These are phyloP conservation scores for Megaceryle maxima DNA, from an alignment of 2,113 vertebrate genomes.

Conservation along the genomic window DNA sequence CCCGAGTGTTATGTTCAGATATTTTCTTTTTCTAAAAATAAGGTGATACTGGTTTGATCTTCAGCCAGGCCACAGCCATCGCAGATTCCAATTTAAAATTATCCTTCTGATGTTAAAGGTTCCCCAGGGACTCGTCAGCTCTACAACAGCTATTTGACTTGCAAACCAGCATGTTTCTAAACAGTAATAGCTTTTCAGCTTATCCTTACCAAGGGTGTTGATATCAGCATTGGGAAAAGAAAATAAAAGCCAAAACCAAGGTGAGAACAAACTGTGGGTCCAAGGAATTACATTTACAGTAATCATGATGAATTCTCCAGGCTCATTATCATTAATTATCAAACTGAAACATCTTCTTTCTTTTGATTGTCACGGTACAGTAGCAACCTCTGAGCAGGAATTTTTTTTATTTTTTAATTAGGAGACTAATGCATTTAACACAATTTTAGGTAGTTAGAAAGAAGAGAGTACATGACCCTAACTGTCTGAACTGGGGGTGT, in stretches of 20 bases:
- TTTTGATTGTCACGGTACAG: not conserved
- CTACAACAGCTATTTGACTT: not conserved
- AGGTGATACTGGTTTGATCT: not conserved
- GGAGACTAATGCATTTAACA: not conserved
- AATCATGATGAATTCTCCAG: not conserved
- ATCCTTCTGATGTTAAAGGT: not conserved
- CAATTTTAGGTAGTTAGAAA: not conserved
- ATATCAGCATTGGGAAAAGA: not conserved
- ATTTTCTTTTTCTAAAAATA: not conserved
- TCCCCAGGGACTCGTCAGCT: not conserved
- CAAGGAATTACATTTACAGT: not conserved
- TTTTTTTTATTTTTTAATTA: not conserved
- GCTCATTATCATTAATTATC: not conserved
- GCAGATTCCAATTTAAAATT: not conserved
- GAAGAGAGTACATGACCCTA: not conserved
- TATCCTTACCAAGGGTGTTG: not conserved
- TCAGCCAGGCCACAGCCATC: not conserved
- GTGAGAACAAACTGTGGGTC: not conserved
- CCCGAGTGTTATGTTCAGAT: not conserved
- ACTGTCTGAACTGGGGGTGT: not conserved
- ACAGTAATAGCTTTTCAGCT: not conserved
- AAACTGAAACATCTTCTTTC: not conserved
- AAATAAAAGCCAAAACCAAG: not conserved
- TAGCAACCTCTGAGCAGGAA: not conserved
- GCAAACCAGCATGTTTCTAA: not conserved